A percentile compares a stretch with the other conserved stretches of the same genome.
Conservation (phyloP, 1,140 invertebrate species). For the honey bee (Apis mellifera) region DNA sequence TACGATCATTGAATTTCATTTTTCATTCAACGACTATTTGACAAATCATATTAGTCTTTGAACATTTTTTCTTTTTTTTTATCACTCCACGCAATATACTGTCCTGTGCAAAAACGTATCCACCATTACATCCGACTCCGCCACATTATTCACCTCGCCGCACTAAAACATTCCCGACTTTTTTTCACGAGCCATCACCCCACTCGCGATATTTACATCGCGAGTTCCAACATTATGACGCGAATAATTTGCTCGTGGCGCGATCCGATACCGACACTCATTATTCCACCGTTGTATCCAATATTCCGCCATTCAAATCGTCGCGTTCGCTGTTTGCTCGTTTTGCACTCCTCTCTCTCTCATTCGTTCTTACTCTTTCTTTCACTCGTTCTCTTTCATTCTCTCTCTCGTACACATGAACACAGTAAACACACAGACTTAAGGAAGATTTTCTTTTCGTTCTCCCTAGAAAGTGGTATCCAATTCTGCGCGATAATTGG, state of each 20-base stretch:
- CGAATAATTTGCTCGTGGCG: conserved; percentile 35
- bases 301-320: conserved; percentile 34
- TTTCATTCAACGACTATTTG: too few species aligned
- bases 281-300: conserved; percentile 46
- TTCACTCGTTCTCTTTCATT: neutral
- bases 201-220: conserved; percentile 29
- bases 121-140: neutral
- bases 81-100: too few species aligned
- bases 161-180: neutral
- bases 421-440: neutral
- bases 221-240: neutral
- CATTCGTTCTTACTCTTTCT: neutral
- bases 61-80: too few species aligned
- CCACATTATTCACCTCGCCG: neutral
- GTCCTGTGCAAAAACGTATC: neutral
- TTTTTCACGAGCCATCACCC: neutral
- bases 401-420: neutral
- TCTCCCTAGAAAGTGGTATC: conserved; percentile 40
- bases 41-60: too few species aligned
- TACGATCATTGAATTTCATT: too few species aligned
- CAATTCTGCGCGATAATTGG: conserved; percentile 67
- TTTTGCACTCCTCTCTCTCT: conserved; percentile 10
- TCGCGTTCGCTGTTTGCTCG: conserved; percentile 36
- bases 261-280: conserved; percentile 14
- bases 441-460: neutral